Percentiles rank a stretch among this genome's conserved stretches.
Evolutionary conservation across 1,140 invertebrate species (phyloP).

Genomic region (Zaprionus davidi): DNA sequence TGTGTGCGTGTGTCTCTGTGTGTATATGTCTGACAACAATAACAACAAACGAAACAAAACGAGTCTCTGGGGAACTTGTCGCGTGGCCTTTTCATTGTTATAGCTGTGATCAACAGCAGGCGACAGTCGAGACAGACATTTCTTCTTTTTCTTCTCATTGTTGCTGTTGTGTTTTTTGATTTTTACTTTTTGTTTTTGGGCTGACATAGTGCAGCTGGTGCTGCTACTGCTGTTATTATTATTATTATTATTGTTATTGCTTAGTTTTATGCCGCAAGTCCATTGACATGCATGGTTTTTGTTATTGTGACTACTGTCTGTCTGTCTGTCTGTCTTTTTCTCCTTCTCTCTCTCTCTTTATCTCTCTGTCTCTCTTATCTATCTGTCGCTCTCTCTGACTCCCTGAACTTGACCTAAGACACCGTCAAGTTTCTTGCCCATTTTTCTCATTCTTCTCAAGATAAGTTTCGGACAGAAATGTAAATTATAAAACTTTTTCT

Average conservation of each 20-base stretch:
- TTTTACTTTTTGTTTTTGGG: constrained; percentile 1
- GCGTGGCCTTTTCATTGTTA: constrained; percentile 42
- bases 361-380: not conserved
- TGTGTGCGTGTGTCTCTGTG: not conserved
- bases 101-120: constrained; percentile 26
- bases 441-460: not conserved
- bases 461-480: constrained; percentile 21
- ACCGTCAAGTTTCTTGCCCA: not conserved
- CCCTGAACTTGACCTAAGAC: constrained; percentile 30
- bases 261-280: constrained; percentile 14
- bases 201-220: constrained; percentile 12
- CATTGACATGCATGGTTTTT: constrained; percentile 22
- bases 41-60: constrained; percentile 17
- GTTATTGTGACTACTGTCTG: constrained; percentile 4
- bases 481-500: constrained; percentile 19
- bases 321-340: not conserved
- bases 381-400: not conserved
- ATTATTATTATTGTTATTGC: constrained; percentile 6
- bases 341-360: not conserved
- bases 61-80: constrained; percentile 29
- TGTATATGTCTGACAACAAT: constrained; percentile 21
- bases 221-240: not conserved
- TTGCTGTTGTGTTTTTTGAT: not conserved
- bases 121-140: constrained; percentile 11
- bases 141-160: not conserved